These are phyloP conservation scores for Nibea coibor DNA, from an alignment of 2,113 vertebrate species.

Conservation along the genomic window DNA sequence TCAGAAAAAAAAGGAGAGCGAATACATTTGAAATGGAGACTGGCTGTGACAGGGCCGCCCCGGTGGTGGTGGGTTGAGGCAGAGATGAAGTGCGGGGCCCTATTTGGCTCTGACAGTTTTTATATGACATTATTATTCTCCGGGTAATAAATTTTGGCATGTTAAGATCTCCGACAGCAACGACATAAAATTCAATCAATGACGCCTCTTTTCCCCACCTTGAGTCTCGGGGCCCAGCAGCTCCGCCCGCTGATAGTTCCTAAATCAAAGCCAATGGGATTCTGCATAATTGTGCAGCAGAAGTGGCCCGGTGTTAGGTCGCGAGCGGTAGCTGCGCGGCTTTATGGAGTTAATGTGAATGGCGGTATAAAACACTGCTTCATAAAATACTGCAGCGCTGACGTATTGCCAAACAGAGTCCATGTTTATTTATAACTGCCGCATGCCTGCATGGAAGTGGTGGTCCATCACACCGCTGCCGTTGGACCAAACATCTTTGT, in stretches of 20 bases:
- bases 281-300: slow-evolving; percentile 82
- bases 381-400: slow-evolving; percentile 72
- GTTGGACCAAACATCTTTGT: neutral
- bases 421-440: slow-evolving; percentile 71
- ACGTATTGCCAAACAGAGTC: slow-evolving; percentile 59
- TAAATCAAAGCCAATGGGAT: slow-evolving; percentile 83
- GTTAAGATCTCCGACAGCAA: slow-evolving; percentile 87
- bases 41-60: slow-evolving; percentile 56
- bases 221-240: slow-evolving; percentile 50
- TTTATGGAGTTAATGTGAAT: slow-evolving; percentile 80
- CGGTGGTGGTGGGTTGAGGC: slow-evolving; percentile 37
- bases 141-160: slow-evolving; percentile 86
- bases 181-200: slow-evolving; percentile 89
- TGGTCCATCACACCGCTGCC: slow-evolving; percentile 23
- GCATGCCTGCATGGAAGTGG: slow-evolving; percentile 21
- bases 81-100: slow-evolving; percentile 55
- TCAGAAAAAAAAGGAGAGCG: slow-evolving; percentile 60
- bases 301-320: slow-evolving; percentile 48
- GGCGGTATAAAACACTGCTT: slow-evolving; percentile 71
- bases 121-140: slow-evolving; percentile 88
- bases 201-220: slow-evolving; percentile 68
- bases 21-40: slow-evolving; percentile 75
- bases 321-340: slow-evolving; percentile 26
- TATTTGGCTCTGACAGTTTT: slow-evolving; percentile 82
- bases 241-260: slow-evolving; percentile 76